Base-by-base conservation (phyloP, 2,797 vertebrate species). In the Falco novaeseelandiae region DNA sequence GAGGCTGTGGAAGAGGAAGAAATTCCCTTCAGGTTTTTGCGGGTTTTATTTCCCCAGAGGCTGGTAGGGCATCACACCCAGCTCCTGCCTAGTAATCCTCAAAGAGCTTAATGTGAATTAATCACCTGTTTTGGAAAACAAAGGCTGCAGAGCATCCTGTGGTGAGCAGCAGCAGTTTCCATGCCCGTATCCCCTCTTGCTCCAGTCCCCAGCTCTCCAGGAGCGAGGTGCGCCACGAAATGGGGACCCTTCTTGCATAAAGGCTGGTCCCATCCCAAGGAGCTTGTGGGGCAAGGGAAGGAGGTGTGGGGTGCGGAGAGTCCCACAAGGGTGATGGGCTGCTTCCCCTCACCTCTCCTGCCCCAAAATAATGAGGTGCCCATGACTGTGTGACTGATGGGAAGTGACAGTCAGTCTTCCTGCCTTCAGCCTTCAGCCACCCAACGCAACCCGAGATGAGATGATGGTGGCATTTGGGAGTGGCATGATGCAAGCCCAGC, bases 221-320 rank as follows among this genome's bases (percentile, higher is more conserved):
- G n/a, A 15, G 3, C 0, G 1, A 77, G 34, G 34, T 38, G 22
- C 1, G 0, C 36, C 0, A 1, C 10, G 25, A 83, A 74, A 49
- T 12, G 9, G 27, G 71, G 40, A 55, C 5, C 29, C 23, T 23
- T 62, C 30, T 44, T 71, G 32, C 42, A 1, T 4, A 15, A 13
- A 57, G 51, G 69, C 2, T 89, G 40, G 1, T 46, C 22, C 65
- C 27, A 9, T 66, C 51, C 59, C 3, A 0, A 51, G 30, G 21
- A 89, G 40, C 14, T 54, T 3, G 13, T 34, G 38, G 46, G 29
- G 27, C 40, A 4, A 3, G 18, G 14, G 9, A 5, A 40, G 83
- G 65, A 82, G 30, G 20, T 29, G 9, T 6, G 25, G 44, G 51
- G 5, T 73, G 20, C 6, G 0, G 23, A n/a, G 20, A 30, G 40